Base-by-base conservation (phyloP, 2,888 invertebrate species). In the Rhimphoctona megacephalus region DNA sequence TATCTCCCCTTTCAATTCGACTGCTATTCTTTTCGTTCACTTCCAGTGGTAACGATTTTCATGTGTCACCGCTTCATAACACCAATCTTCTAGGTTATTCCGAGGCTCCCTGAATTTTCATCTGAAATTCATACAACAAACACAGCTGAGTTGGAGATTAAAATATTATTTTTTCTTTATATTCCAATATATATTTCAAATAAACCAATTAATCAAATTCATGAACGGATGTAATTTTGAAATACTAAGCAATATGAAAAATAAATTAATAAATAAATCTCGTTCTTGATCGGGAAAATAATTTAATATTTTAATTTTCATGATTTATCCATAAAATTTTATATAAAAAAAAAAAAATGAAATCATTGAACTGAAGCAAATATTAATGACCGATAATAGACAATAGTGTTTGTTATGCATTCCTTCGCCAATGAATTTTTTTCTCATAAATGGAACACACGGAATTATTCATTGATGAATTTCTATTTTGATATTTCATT, bases 1-100 rank as follows among this genome's bases (percentile, higher is more conserved):
- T 22, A 2, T 8, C 14, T 36, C 22, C 36, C 36, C 8, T 36
- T 54, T 3, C 19, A 17, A 46, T 33, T 46, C 70, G 14, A 22
- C 2, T n/a, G 11, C 54, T 19, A 61, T 49, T 64, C 39, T 61
- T 85, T 70, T 22, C 17, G 22, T 36, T 33, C 33, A 69, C 52
- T 64, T 46, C 46, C 25, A 46, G 77, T 22, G 64, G 67, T 43
- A 39, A 81, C 83, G 73, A 73, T 69, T 39, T 11, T 36, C 11
- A 36, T 2, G 54, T 43, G 81, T 86, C 86, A 86, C 83, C 81
- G 77, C 85, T 80, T 88, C 87, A 88, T 87, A 85, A 86, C 39
- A 25, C 33, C n/a, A 11, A 22, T 14, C 57, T 61, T 39, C 46
- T 66, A 17, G 52, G n/a, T 52, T 43, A 61, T 70, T 19, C 70